Base-by-base conservation (phyloP, 1,140 invertebrate species). In the Aphis craccivora region DNA sequence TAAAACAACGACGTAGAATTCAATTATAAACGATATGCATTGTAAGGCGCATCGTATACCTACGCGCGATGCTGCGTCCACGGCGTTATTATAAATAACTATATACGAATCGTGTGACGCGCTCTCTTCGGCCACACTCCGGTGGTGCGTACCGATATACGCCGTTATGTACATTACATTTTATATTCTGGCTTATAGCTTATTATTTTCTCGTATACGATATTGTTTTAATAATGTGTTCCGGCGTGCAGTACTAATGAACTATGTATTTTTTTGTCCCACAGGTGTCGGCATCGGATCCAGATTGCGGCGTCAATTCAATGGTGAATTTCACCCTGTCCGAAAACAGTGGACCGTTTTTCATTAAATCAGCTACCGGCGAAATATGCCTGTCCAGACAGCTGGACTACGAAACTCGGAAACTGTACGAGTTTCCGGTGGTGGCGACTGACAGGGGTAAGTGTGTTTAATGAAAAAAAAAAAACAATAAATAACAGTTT, bases 401-500 rank as follows among this genome's bases (percentile, higher is more conserved):
- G 5, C 95, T 99, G 94, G 99, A 99, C 95, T 98, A 97, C 95
- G 99, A 99, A 95, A 96, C 96, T 8, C 96, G 97, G 48, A 97
- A 96, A 93, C 97, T 97, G 89, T 98, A 98, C 95, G 98, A 99
- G 95, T 98, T 99, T 94, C 98, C 98, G 11, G 97, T 99, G 60
- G 96, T 99, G 94, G 99, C 99, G 93, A 99, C 98, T 53, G 99
- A 99, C 95, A 96, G 98, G 97, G 98, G 98, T 98, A 95, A 96
- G 96, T 96, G 94, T 11, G 2, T 40, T 55, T 5, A 11, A 53
- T 8, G 2, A n/a, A n/a, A 48, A 60, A 60, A 60, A 60, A 67
- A 76, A n/a, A 76, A 76, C 30, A 76, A 76, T 76, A 2, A 76
- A 76, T 11, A 5, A 76, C 60, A 18, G 5, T 76, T 76, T 14